Base-by-base conservation (phyloP, 2,113 vertebrate species). In the Hypocryptadius cinnamomeus region DNA sequence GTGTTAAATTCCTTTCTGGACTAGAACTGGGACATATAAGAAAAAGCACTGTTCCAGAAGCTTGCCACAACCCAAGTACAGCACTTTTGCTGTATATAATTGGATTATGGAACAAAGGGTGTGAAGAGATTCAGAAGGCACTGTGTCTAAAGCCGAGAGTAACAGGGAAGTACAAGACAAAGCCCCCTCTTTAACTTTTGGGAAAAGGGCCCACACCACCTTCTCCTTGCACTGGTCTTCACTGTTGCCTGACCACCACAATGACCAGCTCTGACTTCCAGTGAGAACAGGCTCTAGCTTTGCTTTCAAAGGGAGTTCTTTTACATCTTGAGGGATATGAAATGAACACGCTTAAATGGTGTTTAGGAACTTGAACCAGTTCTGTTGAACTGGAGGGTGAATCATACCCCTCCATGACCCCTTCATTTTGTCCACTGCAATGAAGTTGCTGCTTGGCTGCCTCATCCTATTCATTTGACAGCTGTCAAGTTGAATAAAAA, bases 401-500 rank as follows among this genome's bases (percentile, higher is more conserved):
- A 47, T 77, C 79, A 85, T 76, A 47, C 5, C 33, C 23, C 15
- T 66, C 51, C 18, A 8, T 61, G 70, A 77, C 37, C 51, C 37
- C n/a, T 71, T 85, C 42, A 85, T 94, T 97, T 89, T 89, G 74
- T 77, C 63, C 12, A 6, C 59, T 94, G 77, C 57, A 89, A 21
- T 79, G 66, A 90, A 93, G 33, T 44, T 45, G 14, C 42, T 92
- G 72, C 79, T 79, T 56, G 66, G 79, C 57, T 86, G 83, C 77
- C 27, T 91, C 2, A 3, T 89, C 57, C 60, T 87, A 71, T 5
- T 0, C 68, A 56, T 89, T 87, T 94, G 93, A 81, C 92, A 95
- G 92, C 87, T 94, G 89, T 85, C 94, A 94, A 68, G 85, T 84
- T 73, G 30, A 87, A 95, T 94, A 74, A 90, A 95, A 94, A 68